Evolutionary conservation across 2,797 vertebrate genomes (phyloP), one percentile per base, ranked within the genome.

Genomic region (Rhinatrema bivittatum): DNA sequence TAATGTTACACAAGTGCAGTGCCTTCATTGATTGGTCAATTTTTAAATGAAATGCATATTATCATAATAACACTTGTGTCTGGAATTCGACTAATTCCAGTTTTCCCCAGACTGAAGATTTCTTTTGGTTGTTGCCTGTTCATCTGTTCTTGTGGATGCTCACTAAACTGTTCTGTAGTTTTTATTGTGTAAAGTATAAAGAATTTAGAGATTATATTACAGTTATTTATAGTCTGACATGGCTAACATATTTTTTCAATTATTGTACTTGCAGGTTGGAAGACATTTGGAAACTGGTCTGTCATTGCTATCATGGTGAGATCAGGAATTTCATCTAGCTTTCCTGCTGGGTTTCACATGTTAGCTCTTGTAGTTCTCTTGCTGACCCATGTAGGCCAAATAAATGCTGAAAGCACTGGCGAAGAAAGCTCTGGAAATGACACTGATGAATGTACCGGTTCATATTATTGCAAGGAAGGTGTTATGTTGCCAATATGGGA

Each of bases 401-500:
- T 62, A 2, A 28, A n/a, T 0, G 72, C 69, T 0, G 56, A 74
- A 41, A 44, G 61, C 48, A 85, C 84, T 3, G 77, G 79, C 1
- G 79, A 79, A 47, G 26, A 39, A 56, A 45, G 69, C 1, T 53
- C 50, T 5, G 18, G 18, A 14, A 93, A 90, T 6, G 9, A 42
- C 25, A 76, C 66, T 0, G 56, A 68, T 30, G 65, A 78, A 28
- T 93, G 89, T 3, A 80, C 76, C 16, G 93, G 90, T 10, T 61
- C 74, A 1, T 87, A 79, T 21, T 36, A 72, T 1, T 99, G 95
- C 64, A 78, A 86, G 28, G 78, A 73, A 47, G 95, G 95, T 0
- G 92, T 99, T 20, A 91, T 99, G 55, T 74, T 99, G 41, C 88
- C 93, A 0, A 27, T 95, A 3, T 99, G 95, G 95, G 72, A 66